phyloP scores from a whole-genome alignment of 2,797 vertebrate genomes.

The Microcaecilia unicolor region DNA sequence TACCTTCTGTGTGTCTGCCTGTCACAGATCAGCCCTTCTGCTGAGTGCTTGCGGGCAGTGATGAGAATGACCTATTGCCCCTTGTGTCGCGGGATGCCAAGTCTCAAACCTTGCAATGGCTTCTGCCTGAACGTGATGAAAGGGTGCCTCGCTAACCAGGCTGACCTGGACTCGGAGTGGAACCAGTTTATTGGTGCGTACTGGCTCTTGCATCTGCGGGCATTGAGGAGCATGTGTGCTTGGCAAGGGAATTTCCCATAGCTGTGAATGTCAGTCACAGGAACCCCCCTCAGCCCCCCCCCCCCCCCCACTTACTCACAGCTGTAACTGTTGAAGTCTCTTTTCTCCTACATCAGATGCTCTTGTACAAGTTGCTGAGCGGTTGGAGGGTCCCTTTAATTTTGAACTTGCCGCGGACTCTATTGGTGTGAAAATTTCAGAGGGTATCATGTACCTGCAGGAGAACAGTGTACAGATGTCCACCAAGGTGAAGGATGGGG shows the following conservation, averaged over 20 bases:
- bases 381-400: slow-evolving; percentile 76
- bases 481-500: slow-evolving; percentile 51
- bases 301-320: too few species aligned
- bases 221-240: too few species aligned
- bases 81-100: slow-evolving; percentile 68
- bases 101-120: slow-evolving; percentile 65
- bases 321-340: too few species aligned
- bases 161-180: slow-evolving; percentile 76
- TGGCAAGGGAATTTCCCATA: background rate
- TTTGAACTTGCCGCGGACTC: slow-evolving; percentile 76
- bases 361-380: slow-evolving; percentile 70
- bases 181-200: slow-evolving; percentile 74
- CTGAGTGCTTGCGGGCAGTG: slow-evolving; percentile 51
- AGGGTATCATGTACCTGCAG: slow-evolving; percentile 81
- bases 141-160: slow-evolving; percentile 75
- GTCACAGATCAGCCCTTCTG: slow-evolving; percentile 39
- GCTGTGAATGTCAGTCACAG: background rate
- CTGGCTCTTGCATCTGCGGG: too few species aligned
- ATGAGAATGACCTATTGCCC: slow-evolving; percentile 84
- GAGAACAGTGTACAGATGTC: slow-evolving; percentile 76
- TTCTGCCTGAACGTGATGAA: slow-evolving; percentile 84
- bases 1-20: background rate
- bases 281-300: background rate
- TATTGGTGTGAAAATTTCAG: slow-evolving; percentile 77
- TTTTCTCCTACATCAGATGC: slow-evolving; percentile 49